These are phyloP conservation scores for Cheilinus undulatus DNA, from an alignment of 2,113 vertebrate genomes.

Conservation along the genomic window DNA sequence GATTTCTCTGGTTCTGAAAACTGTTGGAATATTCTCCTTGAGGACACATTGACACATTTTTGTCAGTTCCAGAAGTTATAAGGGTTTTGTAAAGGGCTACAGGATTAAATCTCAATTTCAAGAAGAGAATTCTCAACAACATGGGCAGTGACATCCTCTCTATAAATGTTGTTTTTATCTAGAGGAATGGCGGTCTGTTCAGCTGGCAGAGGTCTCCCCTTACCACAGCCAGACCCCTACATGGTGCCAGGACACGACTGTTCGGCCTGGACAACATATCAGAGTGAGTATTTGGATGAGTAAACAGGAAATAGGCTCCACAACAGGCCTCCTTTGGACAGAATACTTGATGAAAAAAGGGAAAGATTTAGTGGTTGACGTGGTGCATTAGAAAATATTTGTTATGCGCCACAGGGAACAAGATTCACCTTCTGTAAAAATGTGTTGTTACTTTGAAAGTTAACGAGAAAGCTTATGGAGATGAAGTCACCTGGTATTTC, in stretches of 20 bases:
- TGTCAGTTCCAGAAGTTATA: no score
- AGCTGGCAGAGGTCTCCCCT: constrained; percentile 16
- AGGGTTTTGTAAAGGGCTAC: no score
- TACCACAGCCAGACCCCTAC: neutral
- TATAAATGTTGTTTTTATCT: neutral
- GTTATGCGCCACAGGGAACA: neutral
- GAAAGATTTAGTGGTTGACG: neutral
- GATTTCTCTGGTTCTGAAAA: no score
- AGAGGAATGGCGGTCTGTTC: constrained; percentile 1
- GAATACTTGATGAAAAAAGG: neutral
- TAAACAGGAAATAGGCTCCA: constrained; percentile 26
- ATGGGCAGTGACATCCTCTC: neutral
- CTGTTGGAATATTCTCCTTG: no score
- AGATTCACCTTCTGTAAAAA: neutral
- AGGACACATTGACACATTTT: no score
- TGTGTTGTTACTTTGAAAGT: neutral
- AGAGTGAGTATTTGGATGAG: neutral
- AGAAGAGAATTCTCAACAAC: neutral
- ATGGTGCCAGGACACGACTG: neutral
- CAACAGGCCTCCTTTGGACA: neutral
- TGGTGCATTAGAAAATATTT: neutral
- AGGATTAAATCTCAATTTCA: neutral
- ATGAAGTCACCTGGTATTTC: constrained; percentile 13
- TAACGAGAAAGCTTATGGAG: constrained; percentile 30
- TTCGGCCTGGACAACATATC: neutral